These are phyloP conservation scores for Drosophila ercepeae DNA, from an alignment of 1,140 invertebrate genomes.

Conservation along the genomic window DNA sequence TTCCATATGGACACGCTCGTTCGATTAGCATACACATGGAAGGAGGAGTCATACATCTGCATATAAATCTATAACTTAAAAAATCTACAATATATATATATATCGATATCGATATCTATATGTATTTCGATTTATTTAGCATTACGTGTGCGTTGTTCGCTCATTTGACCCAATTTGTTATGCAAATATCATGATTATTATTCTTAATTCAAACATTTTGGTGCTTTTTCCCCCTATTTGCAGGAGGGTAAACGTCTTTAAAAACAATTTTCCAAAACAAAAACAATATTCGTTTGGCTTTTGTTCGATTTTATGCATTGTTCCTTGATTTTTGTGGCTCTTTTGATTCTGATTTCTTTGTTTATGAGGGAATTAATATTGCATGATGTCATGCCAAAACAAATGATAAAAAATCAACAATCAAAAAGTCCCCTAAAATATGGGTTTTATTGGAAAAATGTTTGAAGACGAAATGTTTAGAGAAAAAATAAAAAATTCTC, in stretches of 20 bases:
- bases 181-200: constrained; percentile 67
- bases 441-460: no score
- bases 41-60: constrained; percentile 21
- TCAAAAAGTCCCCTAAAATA: constrained; percentile 5
- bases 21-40: constrained; percentile 66
- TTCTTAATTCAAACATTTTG: constrained; percentile 7
- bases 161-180: constrained; percentile 73
- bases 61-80: constrained; percentile 16
- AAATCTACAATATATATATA: constrained; percentile 7
- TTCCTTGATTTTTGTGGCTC: constrained; percentile 13
- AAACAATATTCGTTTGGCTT: constrained; percentile 7
- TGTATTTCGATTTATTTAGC: constrained; percentile 37
- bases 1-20: constrained; percentile 62
- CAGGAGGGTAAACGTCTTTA: not conserved
- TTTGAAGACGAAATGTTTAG: no score
- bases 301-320: constrained; percentile 28
- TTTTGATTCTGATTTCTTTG: constrained; percentile 23
- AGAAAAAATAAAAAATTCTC: constrained; percentile 2
- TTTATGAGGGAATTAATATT: constrained; percentile 28
- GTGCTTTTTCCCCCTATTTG: constrained; percentile 6
- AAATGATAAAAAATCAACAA: not conserved
- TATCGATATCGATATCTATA: constrained; percentile 1
- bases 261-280: constrained; percentile 25
- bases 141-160: constrained; percentile 53
- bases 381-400: constrained; percentile 27